Percentiles rank a stretch among this genome's conserved stretches.
These are phyloP conservation scores for Melanotaenia boesemani DNA, from an alignment of 2,797 vertebrate genomes.

Conservation along the genomic window DNA sequence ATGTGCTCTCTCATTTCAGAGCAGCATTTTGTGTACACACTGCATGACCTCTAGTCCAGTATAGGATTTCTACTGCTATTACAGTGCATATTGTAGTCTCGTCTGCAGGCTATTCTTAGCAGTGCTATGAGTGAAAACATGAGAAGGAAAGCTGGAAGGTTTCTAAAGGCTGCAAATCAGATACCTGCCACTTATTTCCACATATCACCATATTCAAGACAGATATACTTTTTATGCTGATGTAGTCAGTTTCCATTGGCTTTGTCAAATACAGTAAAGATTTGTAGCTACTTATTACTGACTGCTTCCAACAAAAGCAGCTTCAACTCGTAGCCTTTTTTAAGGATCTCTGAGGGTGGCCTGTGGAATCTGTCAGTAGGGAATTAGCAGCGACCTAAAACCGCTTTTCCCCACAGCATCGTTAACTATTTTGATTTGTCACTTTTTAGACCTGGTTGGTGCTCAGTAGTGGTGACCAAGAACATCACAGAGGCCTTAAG, in stretches of 20 bases:
- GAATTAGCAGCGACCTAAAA: not conserved
- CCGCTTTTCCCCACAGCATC: not conserved
- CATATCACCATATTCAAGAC: constrained; percentile 31
- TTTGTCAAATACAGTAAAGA: constrained; percentile 7
- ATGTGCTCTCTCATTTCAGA: constrained; percentile 14
- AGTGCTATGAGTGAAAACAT: constrained; percentile 39
- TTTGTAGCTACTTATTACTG: not conserved
- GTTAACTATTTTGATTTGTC: not conserved
- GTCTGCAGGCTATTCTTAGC: constrained; percentile 51
- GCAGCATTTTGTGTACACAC: constrained; percentile 22
- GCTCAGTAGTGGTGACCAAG: not conserved
- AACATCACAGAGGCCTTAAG: not conserved
- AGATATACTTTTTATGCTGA: constrained; percentile 6
- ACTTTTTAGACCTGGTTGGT: too few species aligned
- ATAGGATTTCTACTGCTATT: constrained; percentile 47
- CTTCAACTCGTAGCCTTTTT: too few species aligned
- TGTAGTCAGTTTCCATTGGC: constrained; percentile 8
- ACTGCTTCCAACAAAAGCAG: too few species aligned
- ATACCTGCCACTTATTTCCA: constrained; percentile 16
- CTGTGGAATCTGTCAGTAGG: not conserved
- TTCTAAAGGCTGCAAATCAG: constrained; percentile 25
- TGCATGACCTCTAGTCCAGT: constrained; percentile 44
- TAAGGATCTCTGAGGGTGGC: not conserved
- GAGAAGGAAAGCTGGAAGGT: constrained; percentile 23
- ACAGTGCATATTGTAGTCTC: constrained; percentile 57